Evolutionary conservation across 2,113 vertebrate genomes (phyloP).

Genomic region (Colaptes auratus): DNA sequence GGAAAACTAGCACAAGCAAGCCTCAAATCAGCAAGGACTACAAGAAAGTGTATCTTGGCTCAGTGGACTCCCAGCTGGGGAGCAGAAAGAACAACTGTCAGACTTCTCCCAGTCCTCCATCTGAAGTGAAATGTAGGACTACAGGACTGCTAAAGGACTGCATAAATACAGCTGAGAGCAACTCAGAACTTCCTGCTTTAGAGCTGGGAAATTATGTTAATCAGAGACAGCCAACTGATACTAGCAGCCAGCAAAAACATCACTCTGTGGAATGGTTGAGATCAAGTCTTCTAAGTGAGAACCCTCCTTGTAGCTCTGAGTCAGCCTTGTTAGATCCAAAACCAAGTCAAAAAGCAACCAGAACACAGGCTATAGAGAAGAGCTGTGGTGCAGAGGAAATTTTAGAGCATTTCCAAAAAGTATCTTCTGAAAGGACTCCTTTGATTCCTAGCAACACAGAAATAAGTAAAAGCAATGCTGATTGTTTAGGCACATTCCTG

Average conservation of each 20-base stretch:
- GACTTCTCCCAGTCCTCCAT: background rate
- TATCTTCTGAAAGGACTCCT: constrained; percentile 70
- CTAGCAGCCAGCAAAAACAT: constrained; percentile 75
- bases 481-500: constrained; percentile 51
- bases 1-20: constrained; percentile 54
- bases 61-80: background rate
- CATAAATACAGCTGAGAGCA: constrained; percentile 73
- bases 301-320: constrained; percentile 69
- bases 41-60: constrained; percentile 57
- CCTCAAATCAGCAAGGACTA: constrained; percentile 51
- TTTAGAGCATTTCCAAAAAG: constrained; percentile 19
- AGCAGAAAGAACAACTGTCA: constrained; percentile 1
- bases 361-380: constrained; percentile 61
- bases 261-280: constrained; percentile 60
- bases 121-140: constrained; percentile 37
- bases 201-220: constrained; percentile 72
- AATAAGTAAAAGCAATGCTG: constrained; percentile 22
- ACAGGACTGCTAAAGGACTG: constrained; percentile 52
- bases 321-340: constrained; percentile 70
- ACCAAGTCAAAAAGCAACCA: constrained; percentile 63
- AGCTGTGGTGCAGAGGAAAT: constrained; percentile 62
- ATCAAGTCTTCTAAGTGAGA: constrained; percentile 31
- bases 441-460: constrained; percentile 16
- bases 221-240: constrained; percentile 63
- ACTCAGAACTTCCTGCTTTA: constrained; percentile 69